Conservation (phyloP, 2,888 invertebrate genomes). For the Podabrus alpinus region DNA sequence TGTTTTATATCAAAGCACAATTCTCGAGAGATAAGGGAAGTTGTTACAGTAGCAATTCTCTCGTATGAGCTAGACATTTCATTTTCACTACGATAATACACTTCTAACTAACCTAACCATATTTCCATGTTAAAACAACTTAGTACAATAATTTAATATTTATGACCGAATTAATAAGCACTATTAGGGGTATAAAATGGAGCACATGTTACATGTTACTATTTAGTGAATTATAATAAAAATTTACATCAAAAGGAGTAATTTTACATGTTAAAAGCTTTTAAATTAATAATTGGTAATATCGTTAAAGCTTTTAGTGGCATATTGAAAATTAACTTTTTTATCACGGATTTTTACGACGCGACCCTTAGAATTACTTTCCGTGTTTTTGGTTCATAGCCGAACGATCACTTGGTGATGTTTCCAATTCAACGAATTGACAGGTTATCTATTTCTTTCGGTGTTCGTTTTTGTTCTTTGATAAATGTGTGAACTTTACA, state of each 20-base stretch:
- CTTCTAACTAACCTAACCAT: background rate
- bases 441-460: conserved; percentile 25
- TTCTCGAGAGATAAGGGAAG: conserved; percentile 7
- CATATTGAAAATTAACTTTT: conserved; percentile 1
- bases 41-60: background rate
- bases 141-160: background rate
- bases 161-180: background rate
- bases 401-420: conserved; percentile 12
- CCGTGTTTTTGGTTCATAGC: conserved; percentile 4
- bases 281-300: background rate
- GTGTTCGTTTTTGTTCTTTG: conserved; percentile 15
- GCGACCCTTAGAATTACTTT: background rate
- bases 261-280: background rate
- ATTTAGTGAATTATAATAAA: background rate
- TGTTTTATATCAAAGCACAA: background rate
- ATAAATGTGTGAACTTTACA: conserved; percentile 23
- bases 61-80: background rate
- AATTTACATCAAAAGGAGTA: background rate
- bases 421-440: conserved; percentile 25
- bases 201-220: background rate
- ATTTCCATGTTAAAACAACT: background rate
- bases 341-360: conserved; percentile 1
- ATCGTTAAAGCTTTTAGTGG: conserved; percentile 1
- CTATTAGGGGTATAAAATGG: background rate
- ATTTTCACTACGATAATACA: background rate